Percentiles rank a stretch among this genome's conserved stretches.
phyloP scores from a whole-genome alignment of 2,888 invertebrate species.

The Acrobasis suavella region DNA sequence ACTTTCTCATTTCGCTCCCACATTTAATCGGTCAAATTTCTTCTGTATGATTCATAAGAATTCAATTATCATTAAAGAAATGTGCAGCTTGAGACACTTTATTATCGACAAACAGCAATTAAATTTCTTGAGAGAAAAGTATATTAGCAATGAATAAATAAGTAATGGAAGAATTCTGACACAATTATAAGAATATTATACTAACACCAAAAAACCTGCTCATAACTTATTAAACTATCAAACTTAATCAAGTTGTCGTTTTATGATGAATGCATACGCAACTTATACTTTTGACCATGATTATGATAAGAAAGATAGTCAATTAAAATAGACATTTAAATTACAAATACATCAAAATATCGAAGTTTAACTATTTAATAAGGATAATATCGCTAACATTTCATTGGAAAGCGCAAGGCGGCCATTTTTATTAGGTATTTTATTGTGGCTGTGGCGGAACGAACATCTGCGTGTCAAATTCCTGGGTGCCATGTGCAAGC shows the following conservation, averaged over 20 bases:
- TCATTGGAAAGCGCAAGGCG: constrained; percentile 46
- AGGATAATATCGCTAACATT: constrained; percentile 28
- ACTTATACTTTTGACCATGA: not conserved
- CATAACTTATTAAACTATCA: no score
- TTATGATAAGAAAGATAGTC: not conserved
- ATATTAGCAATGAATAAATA: no score
- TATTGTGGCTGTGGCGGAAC: constrained; percentile 68
- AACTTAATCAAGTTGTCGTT: no score
- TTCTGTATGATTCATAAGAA: constrained; percentile 31
- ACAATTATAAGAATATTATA: no score
- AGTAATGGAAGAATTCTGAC: no score
- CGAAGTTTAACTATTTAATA: constrained; percentile 14
- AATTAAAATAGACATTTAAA: not conserved
- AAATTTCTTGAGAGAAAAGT: no score
- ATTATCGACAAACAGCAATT: not conserved
- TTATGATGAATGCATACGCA: no score
- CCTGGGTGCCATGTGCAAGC: constrained; percentile 77
- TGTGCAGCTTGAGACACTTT: not conserved
- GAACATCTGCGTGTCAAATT: constrained; percentile 82
- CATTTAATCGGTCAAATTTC: constrained; percentile 33
- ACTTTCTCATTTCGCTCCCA: constrained; percentile 45
- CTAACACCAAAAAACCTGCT: no score
- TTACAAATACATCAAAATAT: not conserved
- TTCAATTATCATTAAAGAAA: constrained; percentile 10
- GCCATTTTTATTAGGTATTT: constrained; percentile 72